Conservation (phyloP, 92 coral and sea anemone genomes). For the Muricea muricata region DNA sequence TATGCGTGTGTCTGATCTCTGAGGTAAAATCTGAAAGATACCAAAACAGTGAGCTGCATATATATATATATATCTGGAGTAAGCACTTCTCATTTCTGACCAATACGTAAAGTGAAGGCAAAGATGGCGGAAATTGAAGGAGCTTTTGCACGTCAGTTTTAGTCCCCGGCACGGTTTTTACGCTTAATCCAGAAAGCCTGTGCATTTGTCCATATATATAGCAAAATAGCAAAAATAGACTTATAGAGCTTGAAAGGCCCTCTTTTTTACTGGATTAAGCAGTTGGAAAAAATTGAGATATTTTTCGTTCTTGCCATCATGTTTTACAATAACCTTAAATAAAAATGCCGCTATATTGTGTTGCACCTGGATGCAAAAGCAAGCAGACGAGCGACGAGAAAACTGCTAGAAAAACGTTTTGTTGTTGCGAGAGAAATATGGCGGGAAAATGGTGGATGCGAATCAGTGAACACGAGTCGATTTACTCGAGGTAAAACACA, state of each 20-base stretch:
- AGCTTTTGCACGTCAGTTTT: not conserved
- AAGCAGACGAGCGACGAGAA: slow-evolving; percentile 3
- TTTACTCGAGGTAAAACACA: too few relatives aligned
- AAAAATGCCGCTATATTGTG: not conserved
- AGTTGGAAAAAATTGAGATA: not conserved
- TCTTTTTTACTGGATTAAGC: too few relatives aligned
- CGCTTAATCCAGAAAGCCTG: not conserved
- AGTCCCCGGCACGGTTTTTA: not conserved
- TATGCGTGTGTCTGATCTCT: too few relatives aligned
- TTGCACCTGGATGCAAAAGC: slow-evolving; percentile 1
- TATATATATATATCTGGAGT: slow-evolving; percentile 6
- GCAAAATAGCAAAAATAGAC: not conserved
- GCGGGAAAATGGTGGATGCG: too few relatives aligned
- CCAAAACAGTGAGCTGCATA: slow-evolving; percentile 9
- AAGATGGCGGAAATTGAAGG: slow-evolving; percentile 10
- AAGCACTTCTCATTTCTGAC: not conserved
- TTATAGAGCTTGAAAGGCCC: not conserved
- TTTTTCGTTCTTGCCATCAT: not conserved
- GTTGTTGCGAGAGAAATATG: too few relatives aligned
- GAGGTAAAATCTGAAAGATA: too few relatives aligned
- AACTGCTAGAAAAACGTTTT: not conserved
- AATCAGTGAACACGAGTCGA: too few relatives aligned
- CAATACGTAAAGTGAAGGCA: not conserved
- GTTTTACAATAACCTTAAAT: not conserved
- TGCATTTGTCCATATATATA: not conserved